Evolutionary conservation across 2,113 vertebrate species (phyloP), one percentile per base, ranked within the genome.

Genomic region (Sebastes schlegelii): DNA sequence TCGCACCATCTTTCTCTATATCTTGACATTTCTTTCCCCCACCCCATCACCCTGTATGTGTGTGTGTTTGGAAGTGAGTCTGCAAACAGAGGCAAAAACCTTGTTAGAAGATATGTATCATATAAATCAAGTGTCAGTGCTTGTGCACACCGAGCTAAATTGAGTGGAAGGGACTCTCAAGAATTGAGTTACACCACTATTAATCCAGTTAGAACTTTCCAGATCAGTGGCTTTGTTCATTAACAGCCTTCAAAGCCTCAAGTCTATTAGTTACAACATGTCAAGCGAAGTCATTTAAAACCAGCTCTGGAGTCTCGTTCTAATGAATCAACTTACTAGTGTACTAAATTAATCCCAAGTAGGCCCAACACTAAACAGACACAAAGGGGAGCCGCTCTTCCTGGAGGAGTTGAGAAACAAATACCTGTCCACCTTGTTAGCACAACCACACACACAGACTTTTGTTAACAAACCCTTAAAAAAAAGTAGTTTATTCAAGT

Each of bases 131-230:
- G 67, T 83, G 85, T 88, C 85, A 80, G 13, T 23, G 69, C 49
- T 77, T 85, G 77, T 85, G 67, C 83, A 91, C 80, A 84, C 52
- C 66, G 71, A 79, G 76, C 77, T 92, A 88, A 93, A 92, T 90
- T 87, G 80, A 93, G 79, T 86, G 84, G 85, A 92, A 89, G 78
- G 76, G 68, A 73, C 77, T 79, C 80, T 64, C 46, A 60, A 79
- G 83, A 93, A 92, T 87, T 77, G 82, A 92, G 85, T 87, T 93
- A 84, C 74, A 63, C 57, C 74, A 80, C 74, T 75, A 92, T 91
- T 89, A 92, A 89, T 92, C 83, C 84, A 88, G 64, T 92, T 89
- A 87, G 80, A 94, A 93, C 82, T 91, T 91, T 94, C 71, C 84
- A 86, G 86, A 91, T 90, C 82, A 88, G 66, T 86, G 87, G 70